These are phyloP conservation scores for Cladopsammia gracilis DNA, from an alignment of 64 coral and sea anemone species.

Conservation along the genomic window DNA sequence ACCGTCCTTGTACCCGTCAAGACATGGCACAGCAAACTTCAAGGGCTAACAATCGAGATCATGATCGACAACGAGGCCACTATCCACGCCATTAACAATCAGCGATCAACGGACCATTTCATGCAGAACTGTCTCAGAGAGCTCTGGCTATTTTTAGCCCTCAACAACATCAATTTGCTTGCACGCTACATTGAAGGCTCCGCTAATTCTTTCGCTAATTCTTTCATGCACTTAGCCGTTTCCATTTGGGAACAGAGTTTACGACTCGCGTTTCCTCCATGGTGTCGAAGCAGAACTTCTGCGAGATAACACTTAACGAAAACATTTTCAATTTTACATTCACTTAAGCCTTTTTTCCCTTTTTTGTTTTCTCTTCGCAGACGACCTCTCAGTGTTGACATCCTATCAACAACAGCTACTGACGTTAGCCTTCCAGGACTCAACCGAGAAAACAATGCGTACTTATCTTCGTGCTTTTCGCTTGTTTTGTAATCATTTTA, in stretches of 20 bases:
- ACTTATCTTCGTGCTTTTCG: background rate
- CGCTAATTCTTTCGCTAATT: background rate
- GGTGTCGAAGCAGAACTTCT: too few relatives aligned
- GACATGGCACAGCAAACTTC: slow-evolving; percentile 10
- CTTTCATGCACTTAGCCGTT: slow-evolving; percentile 4
- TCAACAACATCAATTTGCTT: background rate
- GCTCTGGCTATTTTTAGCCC: slow-evolving; percentile 13
- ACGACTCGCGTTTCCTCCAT: too few relatives aligned
- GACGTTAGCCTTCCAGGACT: background rate
- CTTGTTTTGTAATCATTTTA: background rate
- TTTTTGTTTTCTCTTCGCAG: background rate
- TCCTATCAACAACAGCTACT: background rate
- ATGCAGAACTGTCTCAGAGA: background rate
- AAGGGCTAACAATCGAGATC: background rate
- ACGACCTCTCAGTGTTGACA: background rate
- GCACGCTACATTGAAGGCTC: background rate
- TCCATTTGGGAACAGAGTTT: background rate
- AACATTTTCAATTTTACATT: too few relatives aligned
- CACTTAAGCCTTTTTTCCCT: background rate
- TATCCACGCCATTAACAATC: slow-evolving; percentile 7
- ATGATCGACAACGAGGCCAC: slow-evolving; percentile 1
- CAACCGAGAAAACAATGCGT: background rate
- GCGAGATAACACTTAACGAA: too few relatives aligned
- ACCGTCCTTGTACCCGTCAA: background rate
- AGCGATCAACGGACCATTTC: background rate